Evolutionary conservation across 2,113 vertebrate species (phyloP), one percentile per base, ranked within the genome.

Genomic region (Lota lota): DNA sequence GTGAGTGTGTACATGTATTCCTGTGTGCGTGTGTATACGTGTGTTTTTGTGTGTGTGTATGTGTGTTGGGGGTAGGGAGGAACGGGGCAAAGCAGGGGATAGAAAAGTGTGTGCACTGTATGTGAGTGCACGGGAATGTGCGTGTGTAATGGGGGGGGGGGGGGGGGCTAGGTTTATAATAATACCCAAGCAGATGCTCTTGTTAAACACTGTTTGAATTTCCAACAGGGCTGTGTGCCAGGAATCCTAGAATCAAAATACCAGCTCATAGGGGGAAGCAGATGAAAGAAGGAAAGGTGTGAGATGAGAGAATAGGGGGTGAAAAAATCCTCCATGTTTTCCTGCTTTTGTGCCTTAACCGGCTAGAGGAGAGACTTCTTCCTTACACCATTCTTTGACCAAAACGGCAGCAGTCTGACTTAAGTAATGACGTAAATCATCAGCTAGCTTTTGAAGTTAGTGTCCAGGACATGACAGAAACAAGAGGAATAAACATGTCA

Each of bases 131-230:
- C 66, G 64, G 68, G 59, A 65, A 67, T 22, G 53, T n/a, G 53
- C 53, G 22, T 14, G 58, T 57, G 36, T 36, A 47, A 47, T 24
- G 66, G 63, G 64, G 60, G 67, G 58, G 24, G 33, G 61, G 59
- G 63, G 64, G 78, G 40, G 74, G 79, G 71, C 79, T 74, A 85
- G 88, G 80, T 89, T 92, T 88, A 81, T 86, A 81, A 85, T 88
- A 90, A 89, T 88, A 90, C 72, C 84, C 79, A 85, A 90, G 89
- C 88, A 87, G 83, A 90, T 84, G 81, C 86, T 87, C 86, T 81
- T 86, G 83, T 85, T 88, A 80, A 81, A 81, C 90, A 88, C 74
- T 83, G 77, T 90, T 85, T 88, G 80, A 86, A 85, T 87, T 64
- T 22, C 69, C 66, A 74, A 60, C 67, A 70, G 76, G 76, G 79